Percentiles rank a stretch among this genome's conserved stretches.
phyloP scores from a whole-genome alignment of 1,140 invertebrate species.

The Neuroterus valhalla region DNA sequence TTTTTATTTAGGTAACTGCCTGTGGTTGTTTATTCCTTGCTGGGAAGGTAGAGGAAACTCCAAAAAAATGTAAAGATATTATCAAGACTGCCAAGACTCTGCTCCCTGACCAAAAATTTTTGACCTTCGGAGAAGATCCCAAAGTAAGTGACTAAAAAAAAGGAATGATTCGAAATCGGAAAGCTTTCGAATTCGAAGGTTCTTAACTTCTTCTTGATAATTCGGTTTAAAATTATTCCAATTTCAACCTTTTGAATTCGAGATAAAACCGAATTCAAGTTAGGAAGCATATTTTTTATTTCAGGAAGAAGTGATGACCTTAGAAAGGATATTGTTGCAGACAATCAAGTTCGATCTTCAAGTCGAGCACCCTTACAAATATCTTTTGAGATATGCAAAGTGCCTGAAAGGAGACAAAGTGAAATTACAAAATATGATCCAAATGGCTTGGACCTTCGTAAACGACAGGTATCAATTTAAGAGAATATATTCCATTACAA shows the following conservation, averaged over 20 bases:
- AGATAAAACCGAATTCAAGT: too few relatives aligned
- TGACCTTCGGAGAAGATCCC: conserved; percentile 93
- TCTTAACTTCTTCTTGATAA: too few relatives aligned
- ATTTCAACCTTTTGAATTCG: too few relatives aligned
- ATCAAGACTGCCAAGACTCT: conserved; percentile 91
- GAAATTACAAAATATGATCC: conserved; percentile 96
- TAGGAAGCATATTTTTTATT: conserved; percentile 53
- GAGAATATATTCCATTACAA: too few relatives aligned
- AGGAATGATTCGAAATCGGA: too few relatives aligned
- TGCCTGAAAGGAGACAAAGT: conserved; percentile 93
- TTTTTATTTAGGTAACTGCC: conserved; percentile 85
- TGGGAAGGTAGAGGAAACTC: conserved; percentile 99
- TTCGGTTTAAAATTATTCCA: too few relatives aligned
- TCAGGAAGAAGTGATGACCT: conserved; percentile 95
- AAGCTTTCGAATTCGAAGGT: too few relatives aligned
- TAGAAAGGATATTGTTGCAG: conserved; percentile 96
- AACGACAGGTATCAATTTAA: conserved; percentile 38
- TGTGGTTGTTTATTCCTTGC: conserved; percentile 97
- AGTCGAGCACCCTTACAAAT: conserved; percentile 97
- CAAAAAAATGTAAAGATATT: conserved; percentile 99
- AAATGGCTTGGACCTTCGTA: conserved; percentile 82
- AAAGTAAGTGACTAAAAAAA: conserved; percentile 76
- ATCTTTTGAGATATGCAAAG: conserved; percentile 96
- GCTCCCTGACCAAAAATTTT: conserved; percentile 88
- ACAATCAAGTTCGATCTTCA: conserved; percentile 99